Base-by-base conservation (phyloP, 2,888 invertebrate genomes). In the Oscheius sp. region DNA sequence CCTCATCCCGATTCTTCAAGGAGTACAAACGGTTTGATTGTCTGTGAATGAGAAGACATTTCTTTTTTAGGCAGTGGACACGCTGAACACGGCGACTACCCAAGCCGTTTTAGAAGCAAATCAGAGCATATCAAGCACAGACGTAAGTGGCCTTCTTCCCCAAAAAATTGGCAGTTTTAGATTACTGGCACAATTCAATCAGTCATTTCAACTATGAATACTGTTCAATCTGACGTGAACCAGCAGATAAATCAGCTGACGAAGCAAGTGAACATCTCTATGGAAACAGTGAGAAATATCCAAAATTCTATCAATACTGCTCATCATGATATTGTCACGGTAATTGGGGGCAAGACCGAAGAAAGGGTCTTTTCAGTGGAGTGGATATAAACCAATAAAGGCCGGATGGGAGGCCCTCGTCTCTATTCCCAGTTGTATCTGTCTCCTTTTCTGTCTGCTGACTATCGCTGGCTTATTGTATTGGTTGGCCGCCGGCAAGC, bases 361-460 rank as follows among this genome's bases (percentile, higher is more conserved):
- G 35, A 35, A 35, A 35, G 9, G 35, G 35, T 7, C n/a, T 27
- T 59, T 77, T 55, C 56, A 80, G 77, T 76, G 75, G 49, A 58
- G 58, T 27, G 58, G 53, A 0, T 80, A 77, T 25, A 58, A 74
- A 1, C 41, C 58, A 23, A 27, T 76, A 1, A 70, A 76, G 46
- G 75, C 72, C 18, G 21, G 29, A 2, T 27, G 72, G 18, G 76
- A 77, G 43, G 63, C 76, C 2, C 46, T 46, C 1, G 61, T 78
- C 25, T 73, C 73, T 1, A 66, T 78, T 49, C 80, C 80, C 3
- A 71, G 69, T 0, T 68, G 69, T 43, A 69, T 80, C 35, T 72
- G 64, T 9, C 64, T 77, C 18, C 52, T 75, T 46, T 80, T 78
- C 69, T 52, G 45, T n/a, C 18, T 55, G 18, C 21, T 69, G 13